Base-by-base conservation (phyloP, 2,113 vertebrate species). In the Semicossyphus pulcher region DNA sequence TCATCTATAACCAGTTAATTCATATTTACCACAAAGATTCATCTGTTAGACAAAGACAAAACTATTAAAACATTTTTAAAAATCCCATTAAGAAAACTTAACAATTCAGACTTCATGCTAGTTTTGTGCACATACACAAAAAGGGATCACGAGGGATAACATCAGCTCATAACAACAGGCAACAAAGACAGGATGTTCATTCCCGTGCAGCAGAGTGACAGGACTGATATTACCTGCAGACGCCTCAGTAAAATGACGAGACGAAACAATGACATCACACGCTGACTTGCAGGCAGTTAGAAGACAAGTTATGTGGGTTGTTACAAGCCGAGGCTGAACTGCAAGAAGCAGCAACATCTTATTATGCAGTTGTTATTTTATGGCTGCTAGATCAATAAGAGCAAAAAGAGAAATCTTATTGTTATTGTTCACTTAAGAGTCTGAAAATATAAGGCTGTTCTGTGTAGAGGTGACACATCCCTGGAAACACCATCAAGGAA, bases 161-260 rank as follows among this genome's bases (percentile, higher is more conserved):
- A 63, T 56, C 45, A 65, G 74, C 18, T 72, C 39, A 66, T 20
- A 62, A 21, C 54, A 64, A 45, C 73, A 80, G 29, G 58, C 70
- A 69, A 73, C 75, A 86, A 65, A 74, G n/a, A 74, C 49, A 79
- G 59, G 71, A 60, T 52, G 64, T 52, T 80, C 78, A 54, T 78
- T 85, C 56, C 58, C 37, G 15, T 88, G 81, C 81, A 87, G 62
- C 66, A 85, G 44, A 39, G 49, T 11, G 42, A 88, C 67, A 77
- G 37, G 44, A 72, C 34, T 63, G 48, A 80, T 11, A 36, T 36
- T 11, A 81, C 14, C 58, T 45, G 57, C 64, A 81, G 49, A 70
- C 18, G 14, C 61, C 36, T 57, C 10, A 52, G 44, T 72, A 72
- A 26, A 58, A 78, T 7, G n/a, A 71, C 0, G 2, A 47, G 16